Base-by-base conservation (phyloP, 2,113 vertebrate species). In the Cricetomys ansorgei region DNA sequence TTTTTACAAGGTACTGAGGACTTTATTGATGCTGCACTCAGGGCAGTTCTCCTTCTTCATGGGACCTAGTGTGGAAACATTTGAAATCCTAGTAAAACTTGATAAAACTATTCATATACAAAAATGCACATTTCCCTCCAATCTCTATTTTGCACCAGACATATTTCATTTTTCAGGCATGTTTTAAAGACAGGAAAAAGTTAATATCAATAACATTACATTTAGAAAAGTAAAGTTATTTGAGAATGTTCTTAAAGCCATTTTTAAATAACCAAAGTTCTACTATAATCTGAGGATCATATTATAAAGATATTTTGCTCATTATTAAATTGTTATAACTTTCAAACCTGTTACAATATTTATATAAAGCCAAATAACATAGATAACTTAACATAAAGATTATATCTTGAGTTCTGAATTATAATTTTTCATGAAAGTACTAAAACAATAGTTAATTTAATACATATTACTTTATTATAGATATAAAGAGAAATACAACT, bases 171-270 rank as follows among this genome's bases (percentile, higher is more conserved):
- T 73, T 73, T 4, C 43, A 75, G 73, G 72, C 4, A 75, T 84
- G 45, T 90, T 96, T 90, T 92, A 31, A 94, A 88, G 16, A 72
- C 77, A 75, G 77, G 25, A 89, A 94, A 97, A 92, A 89, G 77
- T 92, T 72, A 89, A 87, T 89, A 59, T 65, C 59, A 94, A 94
- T 31, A 91, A 93, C 77, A 96, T 88, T 91, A 93, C 50, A 81
- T 83, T 91, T 90, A 75, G 87, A 93, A 89, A 89, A 76, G 76
- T 95, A 45, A 94, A 89, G 70, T 21, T 73, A 76, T 5, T 59
- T 53, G 59, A 64, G 43, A 75, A 92, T 89, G 64, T 96, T 75
- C 45, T 81, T 81, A 91, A 88, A 91, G 67, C 62, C 48, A 10
- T 34, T 50, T 48, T 64, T 37, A 29, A 50, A 80, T 11, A 86